Base-by-base conservation (phyloP, 1,140 invertebrate genomes). In the Nephila pilipes region DNA sequence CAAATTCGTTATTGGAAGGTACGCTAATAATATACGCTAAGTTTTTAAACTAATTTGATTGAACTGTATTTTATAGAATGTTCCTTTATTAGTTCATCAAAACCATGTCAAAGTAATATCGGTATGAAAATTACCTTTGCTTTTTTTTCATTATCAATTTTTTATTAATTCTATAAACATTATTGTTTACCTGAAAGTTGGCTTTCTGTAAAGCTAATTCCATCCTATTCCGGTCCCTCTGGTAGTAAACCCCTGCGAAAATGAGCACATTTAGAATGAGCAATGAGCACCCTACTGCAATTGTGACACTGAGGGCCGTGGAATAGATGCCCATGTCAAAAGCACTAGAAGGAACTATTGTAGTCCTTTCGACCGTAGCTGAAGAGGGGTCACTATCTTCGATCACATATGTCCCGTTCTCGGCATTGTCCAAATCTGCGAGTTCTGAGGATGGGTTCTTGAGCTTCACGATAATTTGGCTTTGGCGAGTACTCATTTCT, bases 161-260 rank as follows among this genome's bases (percentile, higher is more conserved):
- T 46, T 46, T n/a, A n/a, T 10, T 46, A 10, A 46, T 46, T 46
- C 46, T 46, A 46, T 46, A 6, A 46, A 10, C 46, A 46, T 6
- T 25, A 29, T 22, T 63, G 2, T 20, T 60, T 93, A 93, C 91
- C 69, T 93, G 91, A 46, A 93, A 87, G 55, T 93, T 93, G 2
- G 91, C 91, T 80, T 93, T 93, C 38, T 93, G 83, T 25, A 93
- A 38, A 58, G 91, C 91, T 29, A 93, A 6, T 60, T 98, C 97
- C 95, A 97, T 96, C 93, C 97, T 96, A n/a, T 97, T 97, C 95
- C 98, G 98, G 95, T 99, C 98, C 22, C 98, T 96, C 95, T 99
- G 98, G 95, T 99, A 99, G 94, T 98, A 99, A 0, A 99, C 98
- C 2, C 98, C 98, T 55, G 98, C 98, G 95, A 99, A 99, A 94